Evolutionary conservation across 2,888 invertebrate species (phyloP).

Genomic region (Pristionchus japonicus): DNA sequence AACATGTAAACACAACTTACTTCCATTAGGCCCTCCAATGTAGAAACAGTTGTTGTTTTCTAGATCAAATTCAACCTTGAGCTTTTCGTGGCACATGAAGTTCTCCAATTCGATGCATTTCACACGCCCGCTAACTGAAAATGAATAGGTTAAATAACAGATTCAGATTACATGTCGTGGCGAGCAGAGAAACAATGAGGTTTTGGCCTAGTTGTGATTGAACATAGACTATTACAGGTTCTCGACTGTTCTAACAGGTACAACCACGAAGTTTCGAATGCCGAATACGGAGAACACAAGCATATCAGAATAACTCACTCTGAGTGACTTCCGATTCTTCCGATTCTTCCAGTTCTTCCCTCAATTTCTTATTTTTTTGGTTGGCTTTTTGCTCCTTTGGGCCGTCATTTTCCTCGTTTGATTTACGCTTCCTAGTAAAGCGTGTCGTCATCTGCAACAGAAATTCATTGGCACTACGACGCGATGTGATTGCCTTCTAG

Average conservation of each 20-base stretch:
- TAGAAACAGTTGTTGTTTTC: constrained; percentile 84
- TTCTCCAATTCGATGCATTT: constrained; percentile 81
- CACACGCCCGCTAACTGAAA: constrained; percentile 63
- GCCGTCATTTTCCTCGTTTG: constrained; percentile 7
- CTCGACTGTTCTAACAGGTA: too few relatives aligned
- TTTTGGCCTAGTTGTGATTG: too few relatives aligned
- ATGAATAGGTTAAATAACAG: not conserved
- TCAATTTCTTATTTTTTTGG: not conserved
- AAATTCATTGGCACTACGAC: not conserved
- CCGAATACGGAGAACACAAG: not conserved
- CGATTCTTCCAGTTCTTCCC: not conserved
- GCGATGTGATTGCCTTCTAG: too few relatives aligned
- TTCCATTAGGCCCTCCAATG: constrained; percentile 80
- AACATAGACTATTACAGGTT: too few relatives aligned
- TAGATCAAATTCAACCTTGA: constrained; percentile 81
- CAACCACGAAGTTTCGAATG: too few relatives aligned
- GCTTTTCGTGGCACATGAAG: constrained; percentile 92
- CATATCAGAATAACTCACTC: not conserved
- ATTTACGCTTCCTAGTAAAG: not conserved
- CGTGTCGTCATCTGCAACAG: not conserved
- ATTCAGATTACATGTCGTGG: too few relatives aligned
- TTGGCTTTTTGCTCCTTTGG: not conserved
- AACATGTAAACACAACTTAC: constrained; percentile 76
- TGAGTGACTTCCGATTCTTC: not conserved
- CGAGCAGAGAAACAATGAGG: too few relatives aligned